Conservation (phyloP, 2,888 invertebrate genomes). For the Coenonympha arcania region DNA sequence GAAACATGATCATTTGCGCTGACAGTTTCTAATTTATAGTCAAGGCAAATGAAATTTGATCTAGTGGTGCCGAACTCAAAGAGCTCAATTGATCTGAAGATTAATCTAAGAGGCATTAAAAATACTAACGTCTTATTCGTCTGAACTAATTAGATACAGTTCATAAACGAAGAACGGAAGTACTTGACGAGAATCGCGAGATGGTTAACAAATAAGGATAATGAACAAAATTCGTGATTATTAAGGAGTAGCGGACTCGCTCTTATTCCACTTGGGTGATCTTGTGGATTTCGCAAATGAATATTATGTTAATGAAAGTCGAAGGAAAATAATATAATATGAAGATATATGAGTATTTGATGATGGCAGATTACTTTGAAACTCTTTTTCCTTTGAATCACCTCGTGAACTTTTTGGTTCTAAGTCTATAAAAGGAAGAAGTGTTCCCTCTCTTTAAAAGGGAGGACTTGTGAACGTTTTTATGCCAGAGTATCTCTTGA, state of each 20-base stretch:
- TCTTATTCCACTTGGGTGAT: too few species aligned
- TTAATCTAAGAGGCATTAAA: neutral
- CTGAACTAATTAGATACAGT: neutral
- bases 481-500: neutral
- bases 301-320: too few species aligned
- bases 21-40: constrained; percentile 20
- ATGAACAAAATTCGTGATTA: too few species aligned
- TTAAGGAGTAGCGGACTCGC: too few species aligned
- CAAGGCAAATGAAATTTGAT: constrained; percentile 22
- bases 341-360: neutral
- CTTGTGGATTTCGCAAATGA: too few species aligned
- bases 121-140: neutral
- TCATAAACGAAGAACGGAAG: neutral
- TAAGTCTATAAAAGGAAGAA: neutral
- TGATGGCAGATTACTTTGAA: too few species aligned
- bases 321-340: neutral
- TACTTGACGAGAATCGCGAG: too few species aligned
- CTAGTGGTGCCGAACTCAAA: constrained; percentile 2
- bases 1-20: constrained; percentile 10
- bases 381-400: neutral
- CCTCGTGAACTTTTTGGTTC: neutral
- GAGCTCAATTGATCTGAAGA: constrained; percentile 15
- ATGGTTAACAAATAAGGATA: neutral
- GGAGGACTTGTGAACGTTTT: neutral
- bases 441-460: neutral